These are phyloP conservation scores for Aphaenogaster floridana DNA, from an alignment of 1,140 invertebrate species.

Conservation along the genomic window DNA sequence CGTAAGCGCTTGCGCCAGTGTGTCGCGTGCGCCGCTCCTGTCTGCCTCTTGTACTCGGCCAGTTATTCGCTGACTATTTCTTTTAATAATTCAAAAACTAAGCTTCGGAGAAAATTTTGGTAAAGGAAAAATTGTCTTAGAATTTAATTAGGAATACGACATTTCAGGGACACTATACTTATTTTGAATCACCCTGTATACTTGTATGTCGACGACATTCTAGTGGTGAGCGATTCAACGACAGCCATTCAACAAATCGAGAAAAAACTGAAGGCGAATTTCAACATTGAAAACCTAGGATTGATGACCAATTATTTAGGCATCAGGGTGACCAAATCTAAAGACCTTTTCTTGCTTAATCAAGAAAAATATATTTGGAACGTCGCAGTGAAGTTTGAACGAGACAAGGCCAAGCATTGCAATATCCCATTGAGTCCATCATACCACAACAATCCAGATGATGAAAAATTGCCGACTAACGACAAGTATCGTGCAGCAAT, in stretches of 20 bases:
- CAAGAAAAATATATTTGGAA: background rate
- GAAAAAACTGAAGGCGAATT: background rate
- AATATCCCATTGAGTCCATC: background rate
- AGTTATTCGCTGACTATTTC: too few relatives aligned
- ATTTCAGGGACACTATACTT: too few relatives aligned
- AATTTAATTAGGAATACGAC: too few relatives aligned
- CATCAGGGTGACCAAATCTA: background rate
- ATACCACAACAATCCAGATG: background rate
- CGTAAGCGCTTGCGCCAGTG: too few relatives aligned
- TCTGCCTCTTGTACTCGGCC: too few relatives aligned
- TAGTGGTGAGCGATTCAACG: background rate
- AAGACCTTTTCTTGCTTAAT: background rate
- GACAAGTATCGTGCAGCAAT: background rate
- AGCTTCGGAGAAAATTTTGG: too few relatives aligned
- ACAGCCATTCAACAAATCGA: background rate
- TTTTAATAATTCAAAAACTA: too few relatives aligned
- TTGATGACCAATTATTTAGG: background rate
- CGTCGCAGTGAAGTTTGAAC: background rate
- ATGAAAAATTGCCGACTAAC: background rate
- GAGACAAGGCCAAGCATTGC: background rate
- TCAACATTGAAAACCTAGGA: background rate
- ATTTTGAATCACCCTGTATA: too few relatives aligned
- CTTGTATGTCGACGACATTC: background rate
- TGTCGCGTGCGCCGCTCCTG: too few relatives aligned
- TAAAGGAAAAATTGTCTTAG: too few relatives aligned